Conservation (phyloP, 1,140 invertebrate genomes). For the Lepidostoma basale region DNA sequence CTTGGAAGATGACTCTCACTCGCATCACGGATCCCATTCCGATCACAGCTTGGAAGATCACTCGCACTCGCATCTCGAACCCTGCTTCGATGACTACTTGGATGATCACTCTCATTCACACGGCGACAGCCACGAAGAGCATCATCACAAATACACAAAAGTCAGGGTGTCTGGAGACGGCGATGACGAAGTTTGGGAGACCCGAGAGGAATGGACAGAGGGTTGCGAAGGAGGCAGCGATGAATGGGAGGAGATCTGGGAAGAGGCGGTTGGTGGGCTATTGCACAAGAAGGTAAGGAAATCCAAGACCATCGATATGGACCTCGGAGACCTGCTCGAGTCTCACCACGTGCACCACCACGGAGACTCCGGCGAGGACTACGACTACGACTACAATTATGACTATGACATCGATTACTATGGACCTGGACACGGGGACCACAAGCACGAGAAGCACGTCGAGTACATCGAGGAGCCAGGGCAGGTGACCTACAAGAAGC, state of each 20-base stretch:
- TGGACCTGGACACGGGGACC: background rate
- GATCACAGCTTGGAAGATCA: background rate
- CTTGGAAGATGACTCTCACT: background rate
- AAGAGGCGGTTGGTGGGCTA: background rate
- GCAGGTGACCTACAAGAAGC: background rate
- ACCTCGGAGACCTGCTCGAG: too few relatives aligned
- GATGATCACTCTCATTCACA: constrained; percentile 2
- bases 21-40: background rate
- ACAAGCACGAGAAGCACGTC: background rate
- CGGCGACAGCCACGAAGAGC: background rate
- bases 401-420: background rate
- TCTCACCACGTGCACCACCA: background rate
- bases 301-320: background rate
- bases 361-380: background rate
- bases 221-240: background rate
- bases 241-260: background rate
- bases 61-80: background rate
- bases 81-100: background rate
- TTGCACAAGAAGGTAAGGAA: background rate
- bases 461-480: background rate
- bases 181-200: background rate
- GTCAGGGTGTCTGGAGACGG: too few relatives aligned
- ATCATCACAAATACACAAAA: background rate
- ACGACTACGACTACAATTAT: background rate
- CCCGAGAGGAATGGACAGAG: background rate